Conservation (phyloP, 2,113 vertebrate genomes). For the Galbula dea region DNA sequence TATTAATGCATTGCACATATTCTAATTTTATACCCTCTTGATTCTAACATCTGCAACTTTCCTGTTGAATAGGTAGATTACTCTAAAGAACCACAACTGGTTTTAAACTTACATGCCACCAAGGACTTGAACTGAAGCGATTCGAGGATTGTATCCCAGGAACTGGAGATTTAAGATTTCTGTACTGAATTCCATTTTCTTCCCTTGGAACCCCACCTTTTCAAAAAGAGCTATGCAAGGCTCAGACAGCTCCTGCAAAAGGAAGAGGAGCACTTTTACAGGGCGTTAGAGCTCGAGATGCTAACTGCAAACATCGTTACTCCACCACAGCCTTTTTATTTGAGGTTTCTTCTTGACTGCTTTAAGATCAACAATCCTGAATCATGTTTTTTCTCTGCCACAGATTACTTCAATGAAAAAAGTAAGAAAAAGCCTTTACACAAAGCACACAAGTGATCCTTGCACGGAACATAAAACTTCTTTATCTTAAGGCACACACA, state of each 20-base stretch:
- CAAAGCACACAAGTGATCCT: not conserved
- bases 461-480: not conserved
- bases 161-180: constrained; percentile 79
- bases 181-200: constrained; percentile 76
- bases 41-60: not conserved
- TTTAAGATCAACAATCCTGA: not conserved
- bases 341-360: not conserved
- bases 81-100: not conserved
- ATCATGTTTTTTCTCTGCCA: not conserved
- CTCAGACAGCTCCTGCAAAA: constrained; percentile 87
- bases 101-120: constrained; percentile 89
- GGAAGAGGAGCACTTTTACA: not conserved
- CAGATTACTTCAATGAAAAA: not conserved
- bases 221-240: constrained; percentile 85
- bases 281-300: not conserved
- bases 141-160: constrained; percentile 76
- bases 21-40: not conserved
- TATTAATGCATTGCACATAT: not conserved
- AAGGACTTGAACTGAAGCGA: constrained; percentile 86
- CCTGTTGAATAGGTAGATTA: not conserved
- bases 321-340: not conserved
- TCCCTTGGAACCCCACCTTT: constrained; percentile 85
- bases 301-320: not conserved
- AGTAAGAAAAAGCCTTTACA: not conserved
- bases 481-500: not conserved